Evolutionary conservation across 2,888 invertebrate species (phyloP).

Genomic region (Catotricha subobsoleta): DNA sequence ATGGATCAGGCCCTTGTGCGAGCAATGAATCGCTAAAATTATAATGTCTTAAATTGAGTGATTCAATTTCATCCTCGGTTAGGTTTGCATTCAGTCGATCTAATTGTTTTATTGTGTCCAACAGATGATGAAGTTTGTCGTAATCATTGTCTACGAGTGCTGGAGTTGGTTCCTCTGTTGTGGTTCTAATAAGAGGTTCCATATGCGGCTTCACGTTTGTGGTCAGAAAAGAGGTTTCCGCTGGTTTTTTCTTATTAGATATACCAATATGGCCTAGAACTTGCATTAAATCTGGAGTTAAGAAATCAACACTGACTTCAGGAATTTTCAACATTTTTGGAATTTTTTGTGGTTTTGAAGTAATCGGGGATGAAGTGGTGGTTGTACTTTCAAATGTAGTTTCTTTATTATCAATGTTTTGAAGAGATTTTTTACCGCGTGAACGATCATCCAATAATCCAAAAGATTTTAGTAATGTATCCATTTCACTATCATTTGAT

Average conservation of each 20-base stretch:
- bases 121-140: conserved; percentile 29
- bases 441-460: conserved; percentile 23
- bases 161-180: conserved; percentile 5
- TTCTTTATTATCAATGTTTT: background rate
- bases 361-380: background rate
- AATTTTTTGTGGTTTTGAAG: conserved; percentile 2
- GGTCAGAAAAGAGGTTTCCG: conserved; percentile 5
- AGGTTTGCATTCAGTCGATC: conserved; percentile 28
- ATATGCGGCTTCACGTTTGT: no score
- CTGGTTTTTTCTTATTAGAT: conserved; percentile 11
- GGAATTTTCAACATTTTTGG: conserved; percentile 10
- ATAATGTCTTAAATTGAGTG: conserved; percentile 23
- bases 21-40: conserved; percentile 22
- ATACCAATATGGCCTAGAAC: conserved; percentile 25
- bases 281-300: conserved; percentile 22
- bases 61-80: conserved; percentile 28
- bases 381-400: no score
- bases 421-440: conserved; percentile 2
- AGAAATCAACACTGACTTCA: conserved; percentile 20
- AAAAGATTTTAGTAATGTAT: conserved; percentile 26
- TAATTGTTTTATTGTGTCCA: conserved; percentile 31
- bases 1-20: conserved; percentile 27
- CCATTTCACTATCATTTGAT: conserved; percentile 22
- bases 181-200: no score
- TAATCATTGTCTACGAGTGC: conserved; percentile 32